phyloP scores from a whole-genome alignment of 2,888 invertebrate species.

The Acrobasis repandana region DNA sequence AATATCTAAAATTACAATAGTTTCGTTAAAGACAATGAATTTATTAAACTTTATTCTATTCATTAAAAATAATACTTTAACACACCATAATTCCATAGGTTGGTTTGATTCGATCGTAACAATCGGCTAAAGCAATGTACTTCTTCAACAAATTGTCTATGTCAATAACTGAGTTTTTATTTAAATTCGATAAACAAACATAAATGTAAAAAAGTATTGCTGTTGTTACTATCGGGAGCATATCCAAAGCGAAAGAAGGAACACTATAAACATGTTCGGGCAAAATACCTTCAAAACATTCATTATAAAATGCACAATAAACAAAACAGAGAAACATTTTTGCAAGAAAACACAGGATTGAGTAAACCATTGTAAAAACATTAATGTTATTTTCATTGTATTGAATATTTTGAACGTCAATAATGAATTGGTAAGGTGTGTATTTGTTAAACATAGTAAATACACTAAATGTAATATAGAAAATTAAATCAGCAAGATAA shows the following conservation, averaged over 20 bases:
- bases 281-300: background rate
- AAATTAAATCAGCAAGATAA: background rate
- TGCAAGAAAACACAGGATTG: background rate
- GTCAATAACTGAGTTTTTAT: too few species aligned
- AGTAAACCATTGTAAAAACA: background rate
- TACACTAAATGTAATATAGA: background rate
- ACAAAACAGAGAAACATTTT: background rate
- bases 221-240: background rate
- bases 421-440: background rate
- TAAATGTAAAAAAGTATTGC: background rate
- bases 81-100: background rate
- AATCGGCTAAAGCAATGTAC: background rate
- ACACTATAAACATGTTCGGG: background rate
- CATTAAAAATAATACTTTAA: background rate
- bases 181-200: background rate
- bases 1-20: slow-evolving; percentile 1
- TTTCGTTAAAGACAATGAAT: too few species aligned
- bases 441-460: background rate
- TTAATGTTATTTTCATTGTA: background rate
- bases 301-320: background rate
- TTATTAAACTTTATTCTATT: background rate
- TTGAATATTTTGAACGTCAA: background rate
- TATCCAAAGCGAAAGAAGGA: background rate
- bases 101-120: background rate
- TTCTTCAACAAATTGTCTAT: background rate